Evolutionary conservation across 2,888 invertebrate species (phyloP).

Genomic region (Tetrapedia diversipes): DNA sequence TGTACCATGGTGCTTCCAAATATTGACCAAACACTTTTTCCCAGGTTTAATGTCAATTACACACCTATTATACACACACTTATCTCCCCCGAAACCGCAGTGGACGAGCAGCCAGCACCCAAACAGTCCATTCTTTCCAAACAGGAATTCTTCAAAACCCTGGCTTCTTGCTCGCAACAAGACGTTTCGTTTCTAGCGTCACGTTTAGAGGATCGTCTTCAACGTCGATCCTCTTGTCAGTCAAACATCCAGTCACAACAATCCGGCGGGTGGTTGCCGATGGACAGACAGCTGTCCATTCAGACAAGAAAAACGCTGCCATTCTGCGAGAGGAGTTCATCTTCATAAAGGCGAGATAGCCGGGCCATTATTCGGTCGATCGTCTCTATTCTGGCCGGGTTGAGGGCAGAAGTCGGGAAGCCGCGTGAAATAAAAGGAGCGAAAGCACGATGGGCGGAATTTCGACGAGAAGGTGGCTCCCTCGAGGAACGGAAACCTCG

Average conservation of each 20-base stretch:
- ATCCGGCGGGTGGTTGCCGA: conserved; percentile 67
- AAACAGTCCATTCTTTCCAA: not conserved
- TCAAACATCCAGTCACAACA: conserved; percentile 75
- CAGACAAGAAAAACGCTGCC: conserved; percentile 40
- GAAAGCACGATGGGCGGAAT: conserved; percentile 53
- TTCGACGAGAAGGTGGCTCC: conserved; percentile 37
- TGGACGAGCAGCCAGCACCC: not conserved
- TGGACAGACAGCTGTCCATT: conserved; percentile 68
- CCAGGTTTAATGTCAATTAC: too few relatives aligned
- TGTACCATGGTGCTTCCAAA: too few relatives aligned
- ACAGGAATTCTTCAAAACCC: not conserved
- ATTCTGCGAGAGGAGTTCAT: conserved; percentile 42
- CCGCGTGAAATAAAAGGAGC: conserved; percentile 43
- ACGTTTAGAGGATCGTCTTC: conserved; percentile 61
- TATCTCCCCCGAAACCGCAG: too few relatives aligned
- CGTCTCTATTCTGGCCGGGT: conserved; percentile 38
- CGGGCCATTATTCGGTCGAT: conserved; percentile 38
- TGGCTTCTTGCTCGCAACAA: not conserved
- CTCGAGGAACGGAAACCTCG: conserved; percentile 34
- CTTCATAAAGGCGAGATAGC: conserved; percentile 58
- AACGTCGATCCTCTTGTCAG: conserved; percentile 68
- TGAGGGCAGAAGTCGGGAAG: conserved; percentile 32
- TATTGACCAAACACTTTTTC: too few relatives aligned
- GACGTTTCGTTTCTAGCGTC: conserved; percentile 55
- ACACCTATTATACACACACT: not conserved